phyloP scores from a whole-genome alignment of 2,888 invertebrate genomes.

The Coleophora deauratella region DNA sequence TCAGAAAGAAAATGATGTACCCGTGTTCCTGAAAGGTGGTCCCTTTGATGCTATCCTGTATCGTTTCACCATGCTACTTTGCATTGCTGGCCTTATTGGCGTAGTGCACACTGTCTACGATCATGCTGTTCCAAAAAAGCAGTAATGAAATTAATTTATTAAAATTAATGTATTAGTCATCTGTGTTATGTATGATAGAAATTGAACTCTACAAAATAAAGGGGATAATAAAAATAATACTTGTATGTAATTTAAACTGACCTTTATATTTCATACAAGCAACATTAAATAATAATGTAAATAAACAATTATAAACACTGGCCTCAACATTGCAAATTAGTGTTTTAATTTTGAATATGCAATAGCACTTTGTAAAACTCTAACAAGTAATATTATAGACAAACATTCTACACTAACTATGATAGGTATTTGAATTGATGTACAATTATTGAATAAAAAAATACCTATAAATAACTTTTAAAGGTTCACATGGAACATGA shows the following conservation, averaged over 20 bases:
- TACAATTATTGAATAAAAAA: no score
- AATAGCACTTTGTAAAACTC: no score
- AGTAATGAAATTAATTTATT: conserved; percentile 29
- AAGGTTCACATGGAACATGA: no score
- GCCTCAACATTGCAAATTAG: no score
- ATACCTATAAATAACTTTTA: no score
- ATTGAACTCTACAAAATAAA: conserved; percentile 39
- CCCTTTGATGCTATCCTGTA: conserved; percentile 63
- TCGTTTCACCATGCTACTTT: conserved; percentile 53
- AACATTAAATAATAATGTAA: no score
- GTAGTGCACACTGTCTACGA: conserved; percentile 50
- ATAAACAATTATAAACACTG: no score
- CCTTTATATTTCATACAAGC: conserved; percentile 7
- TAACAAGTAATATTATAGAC: no score
- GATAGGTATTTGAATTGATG: no score
- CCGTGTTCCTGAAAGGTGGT: conserved; percentile 76
- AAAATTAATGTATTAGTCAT: conserved; percentile 42
- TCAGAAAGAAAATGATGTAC: conserved; percentile 74
- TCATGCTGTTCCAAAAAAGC: conserved; percentile 54
- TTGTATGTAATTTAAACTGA: conserved; percentile 2
- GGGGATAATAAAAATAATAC: conserved; percentile 4
- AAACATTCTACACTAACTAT: no score
- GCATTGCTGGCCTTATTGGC: conserved; percentile 46
- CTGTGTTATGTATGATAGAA: conserved; percentile 31
- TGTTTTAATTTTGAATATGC: no score